Evolutionary conservation across 2,113 vertebrate species (phyloP).

Genomic region (Ornithorhynchus anatinus): DNA sequence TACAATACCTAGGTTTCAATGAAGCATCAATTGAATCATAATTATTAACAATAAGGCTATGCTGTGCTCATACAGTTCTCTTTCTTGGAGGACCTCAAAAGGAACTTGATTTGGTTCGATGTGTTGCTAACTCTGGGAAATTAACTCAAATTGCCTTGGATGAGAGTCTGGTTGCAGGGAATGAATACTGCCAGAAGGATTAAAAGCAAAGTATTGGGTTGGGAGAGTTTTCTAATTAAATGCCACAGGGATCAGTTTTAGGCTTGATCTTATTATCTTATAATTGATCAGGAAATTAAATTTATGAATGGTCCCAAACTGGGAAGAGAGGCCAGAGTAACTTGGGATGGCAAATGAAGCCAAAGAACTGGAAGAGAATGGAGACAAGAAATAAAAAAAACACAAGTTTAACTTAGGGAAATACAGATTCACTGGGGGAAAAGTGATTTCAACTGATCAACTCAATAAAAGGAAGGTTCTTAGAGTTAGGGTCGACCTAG

Average conservation of each 20-base stretch:
- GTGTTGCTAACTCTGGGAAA: background rate
- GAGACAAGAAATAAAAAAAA: constrained; percentile 7
- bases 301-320: constrained; percentile 1
- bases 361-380: background rate
- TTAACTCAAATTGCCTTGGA: constrained; percentile 17
- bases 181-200: constrained; percentile 12
- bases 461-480: background rate
- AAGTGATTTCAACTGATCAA: background rate
- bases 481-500: background rate
- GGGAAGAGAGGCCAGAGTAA: background rate
- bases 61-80: background rate
- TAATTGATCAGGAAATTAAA: background rate
- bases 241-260: background rate
- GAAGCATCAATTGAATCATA: no score
- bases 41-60: no score
- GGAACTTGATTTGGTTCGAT: background rate
- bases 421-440: background rate
- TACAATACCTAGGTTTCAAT: no score
- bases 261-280: background rate
- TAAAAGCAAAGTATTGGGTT: constrained; percentile 13
- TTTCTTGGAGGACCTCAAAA: background rate
- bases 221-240: background rate
- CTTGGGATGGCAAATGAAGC: background rate
- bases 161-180: background rate
- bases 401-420: background rate